phyloP scores from a whole-genome alignment of 2,888 invertebrate species.

The Parapristionchus giblindavisi region DNA sequence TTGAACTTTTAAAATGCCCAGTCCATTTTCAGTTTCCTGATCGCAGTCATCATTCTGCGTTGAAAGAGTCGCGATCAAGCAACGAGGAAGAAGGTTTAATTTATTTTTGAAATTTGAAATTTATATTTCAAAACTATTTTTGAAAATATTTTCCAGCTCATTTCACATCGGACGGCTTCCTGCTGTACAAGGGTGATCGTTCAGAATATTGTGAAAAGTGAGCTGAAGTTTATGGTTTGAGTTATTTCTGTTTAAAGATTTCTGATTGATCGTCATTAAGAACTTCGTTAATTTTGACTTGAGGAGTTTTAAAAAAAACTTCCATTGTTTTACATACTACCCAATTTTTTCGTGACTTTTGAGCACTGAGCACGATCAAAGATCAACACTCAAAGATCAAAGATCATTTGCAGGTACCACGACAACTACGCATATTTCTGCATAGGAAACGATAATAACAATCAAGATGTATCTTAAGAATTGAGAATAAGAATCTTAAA shows the following conservation, averaged over 20 bases:
- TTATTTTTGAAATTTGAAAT: neutral
- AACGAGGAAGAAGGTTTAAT: neutral
- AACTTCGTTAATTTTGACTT: too few species aligned
- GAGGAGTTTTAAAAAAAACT: too few species aligned
- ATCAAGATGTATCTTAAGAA: constrained; percentile 7
- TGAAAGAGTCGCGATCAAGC: neutral
- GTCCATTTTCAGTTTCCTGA: too few species aligned
- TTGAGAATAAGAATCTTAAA: neutral
- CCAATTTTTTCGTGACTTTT: too few species aligned
- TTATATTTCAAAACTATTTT: neutral
- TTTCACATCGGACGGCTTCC: constrained; percentile 27
- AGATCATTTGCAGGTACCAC: constrained; percentile 24
- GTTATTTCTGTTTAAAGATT: too few species aligned
- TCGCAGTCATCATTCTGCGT: too few species aligned
- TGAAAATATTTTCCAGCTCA: neutral
- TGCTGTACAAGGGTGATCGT: constrained; percentile 24
- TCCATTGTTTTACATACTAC: too few species aligned
- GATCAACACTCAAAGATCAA: too few species aligned
- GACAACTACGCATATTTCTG: constrained; percentile 38
- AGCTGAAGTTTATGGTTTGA: neutral
- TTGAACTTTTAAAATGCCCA: too few species aligned
- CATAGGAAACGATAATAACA: neutral
- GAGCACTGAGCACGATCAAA: too few species aligned
- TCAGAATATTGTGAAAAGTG: constrained; percentile 29
- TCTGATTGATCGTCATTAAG: too few species aligned